Conservation (phyloP, 2,888 invertebrate species). For the Teinopalpus imperialis region DNA sequence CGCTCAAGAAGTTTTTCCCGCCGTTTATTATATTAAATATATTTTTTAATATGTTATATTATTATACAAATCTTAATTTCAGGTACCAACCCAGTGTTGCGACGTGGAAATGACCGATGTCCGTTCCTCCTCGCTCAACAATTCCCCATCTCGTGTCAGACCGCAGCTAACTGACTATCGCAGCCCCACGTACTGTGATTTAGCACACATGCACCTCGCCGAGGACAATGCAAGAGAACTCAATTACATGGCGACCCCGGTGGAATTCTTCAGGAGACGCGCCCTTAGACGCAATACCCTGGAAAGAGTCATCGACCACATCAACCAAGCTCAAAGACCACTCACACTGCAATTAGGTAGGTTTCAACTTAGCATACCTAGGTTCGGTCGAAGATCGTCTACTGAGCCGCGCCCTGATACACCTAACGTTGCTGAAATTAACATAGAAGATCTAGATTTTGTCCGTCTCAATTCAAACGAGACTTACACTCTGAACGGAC, state of each 20-base stretch:
- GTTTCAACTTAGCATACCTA: conserved; percentile 60
- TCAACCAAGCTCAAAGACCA: conserved; percentile 42
- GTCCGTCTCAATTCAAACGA: conserved; percentile 56
- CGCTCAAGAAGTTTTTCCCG: no score
- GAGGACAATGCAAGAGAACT: conserved; percentile 43
- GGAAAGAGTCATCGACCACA: conserved; percentile 51
- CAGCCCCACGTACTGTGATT: conserved; percentile 55
- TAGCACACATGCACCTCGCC: conserved; percentile 45
- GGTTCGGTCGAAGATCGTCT: conserved; percentile 44
- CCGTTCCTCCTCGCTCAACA: conserved; percentile 40
- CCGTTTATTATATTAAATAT: no score
- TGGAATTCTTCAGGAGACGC: conserved; percentile 48
- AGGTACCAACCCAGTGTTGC: conserved; percentile 62
- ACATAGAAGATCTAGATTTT: conserved; percentile 60
- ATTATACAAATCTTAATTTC: no score
- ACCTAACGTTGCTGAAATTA: conserved; percentile 62
- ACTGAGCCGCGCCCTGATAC: conserved; percentile 57
- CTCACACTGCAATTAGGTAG: conserved; percentile 64
- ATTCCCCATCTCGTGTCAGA: conserved; percentile 43
- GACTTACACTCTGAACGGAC: conserved; percentile 69
- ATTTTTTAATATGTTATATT: no score
- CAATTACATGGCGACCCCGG: conserved; percentile 54
- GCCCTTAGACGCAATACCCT: conserved; percentile 45
- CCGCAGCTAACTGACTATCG: conserved; percentile 44
- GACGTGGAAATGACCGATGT: conserved; percentile 66